Conservation (phyloP, 2,888 invertebrate genomes). For the Mylabris sibirica region DNA sequence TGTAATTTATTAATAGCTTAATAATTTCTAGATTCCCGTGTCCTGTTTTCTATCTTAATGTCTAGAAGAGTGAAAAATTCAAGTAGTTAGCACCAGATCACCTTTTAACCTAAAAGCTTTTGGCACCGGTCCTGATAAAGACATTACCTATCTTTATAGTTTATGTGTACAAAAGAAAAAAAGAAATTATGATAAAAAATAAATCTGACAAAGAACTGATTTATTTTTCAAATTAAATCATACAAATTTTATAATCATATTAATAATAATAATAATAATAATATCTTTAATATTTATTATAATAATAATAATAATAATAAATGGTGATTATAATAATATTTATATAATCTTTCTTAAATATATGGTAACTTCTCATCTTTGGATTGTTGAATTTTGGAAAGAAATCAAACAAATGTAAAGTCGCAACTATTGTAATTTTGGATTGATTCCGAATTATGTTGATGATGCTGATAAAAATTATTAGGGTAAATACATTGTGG, state of each 20-base stretch:
- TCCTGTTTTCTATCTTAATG: conserved; percentile 51
- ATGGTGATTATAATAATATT: too few species aligned
- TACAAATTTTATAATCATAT: conserved; percentile 22
- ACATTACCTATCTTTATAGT: conserved; percentile 3
- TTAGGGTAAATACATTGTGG: conserved; percentile 27
- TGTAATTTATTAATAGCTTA: conserved; percentile 46
- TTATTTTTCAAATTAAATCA: conserved; percentile 7
- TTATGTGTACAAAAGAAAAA: background rate
- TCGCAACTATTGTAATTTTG: conserved; percentile 22
- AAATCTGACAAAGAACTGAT: conserved; percentile 11
- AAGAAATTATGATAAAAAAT: background rate
- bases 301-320: conserved; percentile 18
- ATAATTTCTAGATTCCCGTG: conserved; percentile 38
- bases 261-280: conserved; percentile 14
- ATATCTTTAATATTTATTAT: conserved; percentile 8
- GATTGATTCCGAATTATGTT: conserved; percentile 19
- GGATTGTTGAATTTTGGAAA: background rate
- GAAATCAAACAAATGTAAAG: conserved; percentile 24
- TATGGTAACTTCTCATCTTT: conserved; percentile 15
- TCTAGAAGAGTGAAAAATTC: conserved; percentile 55
- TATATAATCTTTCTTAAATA: conserved; percentile 7
- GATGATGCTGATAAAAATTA: conserved; percentile 26
- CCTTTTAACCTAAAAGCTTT: conserved; percentile 64
- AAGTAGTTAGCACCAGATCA: conserved; percentile 63
- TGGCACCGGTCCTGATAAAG: conserved; percentile 55